These are phyloP conservation scores for Meriones psammophilus DNA, from an alignment of 2,797 vertebrate genomes.

Conservation along the genomic window DNA sequence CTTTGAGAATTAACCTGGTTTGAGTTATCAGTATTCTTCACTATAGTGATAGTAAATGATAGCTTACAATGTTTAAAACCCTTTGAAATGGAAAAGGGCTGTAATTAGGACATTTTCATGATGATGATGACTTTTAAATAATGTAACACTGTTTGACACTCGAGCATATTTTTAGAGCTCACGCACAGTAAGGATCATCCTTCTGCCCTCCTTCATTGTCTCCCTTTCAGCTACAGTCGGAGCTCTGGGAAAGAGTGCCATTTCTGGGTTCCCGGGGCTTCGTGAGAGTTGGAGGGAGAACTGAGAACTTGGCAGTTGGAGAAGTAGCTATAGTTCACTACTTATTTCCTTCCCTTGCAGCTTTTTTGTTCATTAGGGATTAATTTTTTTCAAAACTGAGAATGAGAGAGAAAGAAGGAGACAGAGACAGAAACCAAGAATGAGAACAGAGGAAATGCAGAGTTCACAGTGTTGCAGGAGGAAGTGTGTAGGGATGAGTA, in stretches of 20 bases:
- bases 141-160: slow-evolving; percentile 72
- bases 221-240: slow-evolving; percentile 65
- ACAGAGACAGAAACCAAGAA: slow-evolving; percentile 18
- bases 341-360: slow-evolving; percentile 36
- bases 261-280: slow-evolving; percentile 56
- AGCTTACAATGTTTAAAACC: slow-evolving; percentile 85
- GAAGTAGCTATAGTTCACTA: not conserved
- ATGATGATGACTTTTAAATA: slow-evolving; percentile 81
- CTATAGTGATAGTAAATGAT: slow-evolving; percentile 88
- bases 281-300: slow-evolving; percentile 44
- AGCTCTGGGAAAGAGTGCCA: slow-evolving; percentile 50
- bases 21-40: slow-evolving; percentile 86
- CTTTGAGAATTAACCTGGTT: slow-evolving; percentile 85
- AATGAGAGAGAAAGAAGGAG: not conserved
- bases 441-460: not conserved
- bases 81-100: slow-evolving; percentile 83
- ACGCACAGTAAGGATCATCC: slow-evolving; percentile 61
- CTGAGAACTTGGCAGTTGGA: slow-evolving; percentile 52
- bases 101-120: slow-evolving; percentile 85
- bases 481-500: not conserved
- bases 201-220: not conserved
- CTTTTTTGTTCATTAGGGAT: slow-evolving; percentile 63
- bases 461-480: not conserved
- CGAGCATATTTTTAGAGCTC: slow-evolving; percentile 63
- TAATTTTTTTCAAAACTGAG: slow-evolving; percentile 23